Evolutionary conservation across 2,113 vertebrate species (phyloP), one percentile per base, ranked within the genome.

Genomic region (Neoarius graeffei): DNA sequence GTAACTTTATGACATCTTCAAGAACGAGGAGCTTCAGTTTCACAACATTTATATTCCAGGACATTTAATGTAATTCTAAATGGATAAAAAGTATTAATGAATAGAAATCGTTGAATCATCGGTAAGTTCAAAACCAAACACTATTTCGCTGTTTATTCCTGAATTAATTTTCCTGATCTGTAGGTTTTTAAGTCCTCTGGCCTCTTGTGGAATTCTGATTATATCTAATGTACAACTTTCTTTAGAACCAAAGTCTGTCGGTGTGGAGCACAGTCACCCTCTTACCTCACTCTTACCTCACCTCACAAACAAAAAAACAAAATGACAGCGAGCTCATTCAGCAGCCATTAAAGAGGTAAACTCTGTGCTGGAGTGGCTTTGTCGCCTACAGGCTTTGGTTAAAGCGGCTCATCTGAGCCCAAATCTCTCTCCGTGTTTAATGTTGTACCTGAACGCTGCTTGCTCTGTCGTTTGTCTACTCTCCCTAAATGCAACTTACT

Each of bases 401-500:
- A 48, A 85, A 91, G 71, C 57, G 67, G 83, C 91, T 85, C 35
- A 76, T 85, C 90, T 81, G 90, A 93, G 91, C 90, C 92, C 86
- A 89, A 89, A 94, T 90, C 90, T 91, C 83, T 88, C 89, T 94
- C 93, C 92, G 87, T 84, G 59, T 92, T 87, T 88, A 77, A 87
- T 85, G 93, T 94, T 88, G 93, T 89, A 87, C 93, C 88, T 91
- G 85, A 90, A 90, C 91, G 94, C 92, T 94, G 94, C 96, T 97
- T 97, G 95, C 96, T 96, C 94, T 96, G 95, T 95, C 94, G 95
- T 97, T 96, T 92, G 96, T 96, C 96, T 98, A 97, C 96, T 98
- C 97, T 97, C 97, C 97, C 98, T 98, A 99, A 99, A 98, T 99
- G 98, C 98, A 99, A 99, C 98, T 99, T 99, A 98, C 97, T 99